Percentiles rank a stretch among this genome's conserved stretches.
These are phyloP conservation scores for Craterocephalus amniculus DNA, from an alignment of 2,797 vertebrate species.

Conservation along the genomic window DNA sequence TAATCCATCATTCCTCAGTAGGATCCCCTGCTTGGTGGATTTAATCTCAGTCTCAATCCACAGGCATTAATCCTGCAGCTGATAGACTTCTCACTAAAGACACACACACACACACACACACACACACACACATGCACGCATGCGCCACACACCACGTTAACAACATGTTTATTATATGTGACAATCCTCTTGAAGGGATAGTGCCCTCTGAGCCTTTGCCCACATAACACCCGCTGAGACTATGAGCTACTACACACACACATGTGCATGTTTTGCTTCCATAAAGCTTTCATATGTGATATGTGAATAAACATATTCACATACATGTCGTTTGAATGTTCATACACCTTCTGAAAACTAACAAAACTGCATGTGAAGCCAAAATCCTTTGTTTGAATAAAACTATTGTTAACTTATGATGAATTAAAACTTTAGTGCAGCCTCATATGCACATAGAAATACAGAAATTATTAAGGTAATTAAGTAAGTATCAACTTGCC, in stretches of 20 bases:
- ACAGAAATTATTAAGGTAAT: slow-evolving; percentile 29
- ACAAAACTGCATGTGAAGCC: slow-evolving; percentile 33
- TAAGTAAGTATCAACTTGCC: slow-evolving; percentile 46
- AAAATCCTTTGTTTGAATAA: slow-evolving; percentile 16
- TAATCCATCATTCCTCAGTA: slow-evolving; percentile 39
- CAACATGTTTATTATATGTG: slow-evolving; percentile 48
- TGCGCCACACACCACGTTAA: slow-evolving; percentile 24
- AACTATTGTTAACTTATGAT: slow-evolving; percentile 11
- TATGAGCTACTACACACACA: not conserved
- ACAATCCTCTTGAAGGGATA: slow-evolving; percentile 46
- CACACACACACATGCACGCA: slow-evolving; percentile 15
- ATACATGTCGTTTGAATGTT: not conserved
- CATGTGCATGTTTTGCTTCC: slow-evolving; percentile 1
- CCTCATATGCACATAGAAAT: slow-evolving; percentile 1
- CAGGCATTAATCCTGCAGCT: slow-evolving; percentile 70
- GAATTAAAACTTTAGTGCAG: slow-evolving; percentile 1
- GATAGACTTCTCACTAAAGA: slow-evolving; percentile 43
- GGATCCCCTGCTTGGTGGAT: slow-evolving; percentile 34
- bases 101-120: slow-evolving; percentile 14
- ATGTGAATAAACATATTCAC: too few species aligned
- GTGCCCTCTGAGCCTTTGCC: slow-evolving; percentile 18
- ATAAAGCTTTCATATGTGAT: too few species aligned
- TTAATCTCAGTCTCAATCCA: slow-evolving; percentile 71
- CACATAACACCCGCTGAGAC: slow-evolving; percentile 42
- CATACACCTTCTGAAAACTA: not conserved